phyloP scores from a whole-genome alignment of 2,888 invertebrate genomes.

The Ceriagrion tenellum region DNA sequence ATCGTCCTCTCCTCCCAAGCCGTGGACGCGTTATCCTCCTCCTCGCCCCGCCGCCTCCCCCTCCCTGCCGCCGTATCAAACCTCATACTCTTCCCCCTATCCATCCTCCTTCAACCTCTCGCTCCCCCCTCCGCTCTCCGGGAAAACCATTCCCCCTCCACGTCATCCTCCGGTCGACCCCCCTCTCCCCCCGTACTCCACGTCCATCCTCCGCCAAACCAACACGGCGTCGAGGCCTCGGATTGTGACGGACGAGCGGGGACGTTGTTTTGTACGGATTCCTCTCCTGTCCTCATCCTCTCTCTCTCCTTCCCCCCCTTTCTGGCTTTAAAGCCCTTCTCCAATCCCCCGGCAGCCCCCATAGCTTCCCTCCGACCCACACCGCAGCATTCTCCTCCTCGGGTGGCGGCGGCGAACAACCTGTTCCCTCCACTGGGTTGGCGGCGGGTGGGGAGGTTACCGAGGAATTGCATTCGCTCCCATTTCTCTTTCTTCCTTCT shows the following conservation, averaged over 20 bases:
- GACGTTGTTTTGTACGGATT: conserved; percentile 62
- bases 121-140: not conserved
- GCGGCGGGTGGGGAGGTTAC: not conserved
- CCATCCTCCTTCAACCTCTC: not conserved
- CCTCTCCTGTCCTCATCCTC: conserved; percentile 30
- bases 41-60: not conserved
- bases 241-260: conserved; percentile 63
- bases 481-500: not conserved
- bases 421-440: conserved; percentile 7
- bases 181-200: not conserved
- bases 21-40: not conserved
- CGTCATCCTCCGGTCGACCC: not conserved
- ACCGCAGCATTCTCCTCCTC: not conserved
- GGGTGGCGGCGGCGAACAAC: not conserved
- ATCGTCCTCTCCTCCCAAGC: not conserved
- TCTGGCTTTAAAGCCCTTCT: not conserved
- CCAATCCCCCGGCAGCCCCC: not conserved
- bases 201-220: not conserved
- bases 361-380: not conserved
- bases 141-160: not conserved
- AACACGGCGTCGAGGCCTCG: conserved; percentile 8
- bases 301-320: not conserved
- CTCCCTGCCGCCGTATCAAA: not conserved
- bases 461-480: not conserved
- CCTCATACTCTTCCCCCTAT: not conserved